A percentile compares a stretch with the other conserved stretches of the same genome.
These are phyloP conservation scores for Macrophya alboannulata DNA, from an alignment of 2,888 invertebrate species.

Conservation along the genomic window DNA sequence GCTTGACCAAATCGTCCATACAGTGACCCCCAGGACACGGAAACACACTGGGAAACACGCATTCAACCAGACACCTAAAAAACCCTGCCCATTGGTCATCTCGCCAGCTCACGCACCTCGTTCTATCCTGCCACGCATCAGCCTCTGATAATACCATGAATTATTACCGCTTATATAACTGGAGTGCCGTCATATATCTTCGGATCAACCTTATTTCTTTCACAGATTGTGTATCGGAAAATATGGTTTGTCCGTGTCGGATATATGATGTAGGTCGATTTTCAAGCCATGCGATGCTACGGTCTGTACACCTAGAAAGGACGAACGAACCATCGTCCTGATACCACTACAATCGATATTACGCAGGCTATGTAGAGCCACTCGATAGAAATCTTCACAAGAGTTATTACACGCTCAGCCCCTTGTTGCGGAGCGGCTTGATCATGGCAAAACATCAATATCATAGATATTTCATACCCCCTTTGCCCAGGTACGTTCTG, in stretches of 20 bases:
- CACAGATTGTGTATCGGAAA: conserved; percentile 71
- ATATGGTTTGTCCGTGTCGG: conserved; percentile 67
- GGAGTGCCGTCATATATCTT: conserved; percentile 70
- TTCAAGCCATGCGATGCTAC: not conserved
- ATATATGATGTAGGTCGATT: conserved; percentile 67
- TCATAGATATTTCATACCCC: not conserved
- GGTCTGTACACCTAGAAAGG: not conserved
- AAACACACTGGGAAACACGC: conserved; percentile 21
- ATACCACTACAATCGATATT: not conserved
- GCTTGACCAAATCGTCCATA: conserved; percentile 39
- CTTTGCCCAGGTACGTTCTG: not conserved
- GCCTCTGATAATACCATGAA: conserved; percentile 70
- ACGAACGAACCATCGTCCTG: not conserved
- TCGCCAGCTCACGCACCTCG: conserved; percentile 26
- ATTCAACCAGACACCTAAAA: conserved; percentile 11
- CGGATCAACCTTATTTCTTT: conserved; percentile 66
- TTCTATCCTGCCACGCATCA: conserved; percentile 41
- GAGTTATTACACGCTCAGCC: conserved; percentile 24
- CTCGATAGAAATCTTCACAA: conserved; percentile 42
- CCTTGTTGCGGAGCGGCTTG: not conserved
- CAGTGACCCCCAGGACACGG: conserved; percentile 8
- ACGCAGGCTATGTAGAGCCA: not conserved
- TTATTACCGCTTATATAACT: conserved; percentile 71
- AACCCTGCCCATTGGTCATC: conserved; percentile 40
- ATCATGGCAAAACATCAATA: not conserved